A percentile compares a stretch with the other conserved stretches of the same genome.
phyloP scores from a whole-genome alignment of 2,797 vertebrate genomes.

The Helostoma temminkii region DNA sequence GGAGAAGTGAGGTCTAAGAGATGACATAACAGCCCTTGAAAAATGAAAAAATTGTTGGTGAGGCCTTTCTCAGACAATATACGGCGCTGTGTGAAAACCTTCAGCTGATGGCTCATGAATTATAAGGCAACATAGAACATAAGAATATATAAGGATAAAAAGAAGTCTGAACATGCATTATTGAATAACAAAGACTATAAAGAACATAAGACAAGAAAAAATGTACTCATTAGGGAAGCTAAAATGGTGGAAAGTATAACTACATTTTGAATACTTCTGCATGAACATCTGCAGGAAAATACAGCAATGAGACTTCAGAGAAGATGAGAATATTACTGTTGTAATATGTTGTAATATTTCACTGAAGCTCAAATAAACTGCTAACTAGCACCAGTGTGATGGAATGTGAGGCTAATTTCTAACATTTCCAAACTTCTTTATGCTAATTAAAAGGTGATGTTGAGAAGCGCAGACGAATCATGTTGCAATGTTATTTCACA shows the following conservation, averaged over 20 bases:
- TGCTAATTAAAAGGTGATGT: neutral
- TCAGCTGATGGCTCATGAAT: constrained; percentile 65
- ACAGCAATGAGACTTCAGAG: constrained; percentile 25
- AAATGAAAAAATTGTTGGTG: constrained; percentile 36
- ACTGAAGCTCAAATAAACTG: constrained; percentile 8
- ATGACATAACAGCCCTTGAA: constrained; percentile 51
- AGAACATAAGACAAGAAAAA: constrained; percentile 46
- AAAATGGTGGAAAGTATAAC: constrained; percentile 32
- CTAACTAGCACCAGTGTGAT: constrained; percentile 1
- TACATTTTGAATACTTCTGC: constrained; percentile 12
- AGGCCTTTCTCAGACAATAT: constrained; percentile 49
- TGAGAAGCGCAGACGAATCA: neutral
- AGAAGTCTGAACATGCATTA: constrained; percentile 60
- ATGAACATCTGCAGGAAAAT: constrained; percentile 13
- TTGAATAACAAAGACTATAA: constrained; percentile 58
- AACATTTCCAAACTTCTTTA: constrained; percentile 2
- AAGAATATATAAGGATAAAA: too few species aligned
- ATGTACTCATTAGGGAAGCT: constrained; percentile 48
- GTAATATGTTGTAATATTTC: constrained; percentile 5
- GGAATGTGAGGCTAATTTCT: constrained; percentile 1
- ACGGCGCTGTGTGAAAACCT: constrained; percentile 15
- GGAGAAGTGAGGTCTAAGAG: constrained; percentile 34
- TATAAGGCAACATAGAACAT: constrained; percentile 55
- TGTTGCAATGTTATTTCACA: neutral
- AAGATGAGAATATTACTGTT: constrained; percentile 10